Evolutionary conservation across 92 coral and sea anemone genomes (phyloP).

Genomic region (Siderastrea siderea): DNA sequence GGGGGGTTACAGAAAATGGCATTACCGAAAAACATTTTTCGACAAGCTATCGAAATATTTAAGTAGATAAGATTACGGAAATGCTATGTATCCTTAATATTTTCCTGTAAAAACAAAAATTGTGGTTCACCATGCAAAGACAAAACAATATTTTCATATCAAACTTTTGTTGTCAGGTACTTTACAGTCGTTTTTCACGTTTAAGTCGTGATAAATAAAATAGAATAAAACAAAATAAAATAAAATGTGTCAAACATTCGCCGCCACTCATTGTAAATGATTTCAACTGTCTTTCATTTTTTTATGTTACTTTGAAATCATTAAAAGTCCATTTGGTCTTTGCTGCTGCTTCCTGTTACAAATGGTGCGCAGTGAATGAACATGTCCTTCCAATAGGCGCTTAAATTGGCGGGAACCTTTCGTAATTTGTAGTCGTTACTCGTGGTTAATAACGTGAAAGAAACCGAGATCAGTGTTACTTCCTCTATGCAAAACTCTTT

Average conservation of each 20-base stretch:
- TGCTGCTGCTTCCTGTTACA: background rate
- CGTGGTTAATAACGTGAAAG: background rate
- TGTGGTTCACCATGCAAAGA: background rate
- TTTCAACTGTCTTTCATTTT: background rate
- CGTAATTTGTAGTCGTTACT: background rate
- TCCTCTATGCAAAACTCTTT: background rate
- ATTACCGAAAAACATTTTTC: background rate
- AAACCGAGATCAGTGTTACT: background rate
- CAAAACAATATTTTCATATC: background rate
- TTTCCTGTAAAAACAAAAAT: background rate
- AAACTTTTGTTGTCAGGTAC: no score
- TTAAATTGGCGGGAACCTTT: slow-evolving; percentile 3
- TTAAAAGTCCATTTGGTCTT: background rate
- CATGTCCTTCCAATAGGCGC: background rate
- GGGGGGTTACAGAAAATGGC: background rate
- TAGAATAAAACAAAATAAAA: no score
- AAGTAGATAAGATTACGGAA: background rate
- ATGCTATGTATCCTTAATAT: background rate
- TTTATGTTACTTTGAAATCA: background rate
- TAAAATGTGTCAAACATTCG: no score
- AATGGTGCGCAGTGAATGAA: background rate
- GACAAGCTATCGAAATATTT: background rate
- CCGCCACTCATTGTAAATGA: background rate
- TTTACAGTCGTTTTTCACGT: background rate
- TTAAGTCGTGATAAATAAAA: background rate